Percentiles rank a stretch among this genome's conserved stretches.
phyloP scores from a whole-genome alignment of 2,888 invertebrate genomes.

The Lochmaea crataegi region DNA sequence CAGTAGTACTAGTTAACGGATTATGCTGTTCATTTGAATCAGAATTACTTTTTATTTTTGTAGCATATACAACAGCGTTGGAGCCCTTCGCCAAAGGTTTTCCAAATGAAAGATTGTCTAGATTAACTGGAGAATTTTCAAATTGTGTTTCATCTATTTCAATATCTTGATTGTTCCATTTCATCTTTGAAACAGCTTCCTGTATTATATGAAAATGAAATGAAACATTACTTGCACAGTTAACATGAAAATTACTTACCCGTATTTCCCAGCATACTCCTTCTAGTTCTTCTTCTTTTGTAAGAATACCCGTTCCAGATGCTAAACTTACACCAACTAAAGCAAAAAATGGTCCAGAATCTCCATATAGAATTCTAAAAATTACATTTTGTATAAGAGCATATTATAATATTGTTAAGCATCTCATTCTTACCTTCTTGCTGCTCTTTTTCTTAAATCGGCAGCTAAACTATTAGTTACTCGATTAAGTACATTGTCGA shows the following conservation, averaged over 20 bases:
- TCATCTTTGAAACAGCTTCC: slow-evolving; percentile 71
- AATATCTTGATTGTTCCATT: slow-evolving; percentile 67
- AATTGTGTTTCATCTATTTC: slow-evolving; percentile 62
- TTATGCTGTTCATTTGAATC: slow-evolving; percentile 33
- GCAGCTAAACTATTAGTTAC: slow-evolving; percentile 76
- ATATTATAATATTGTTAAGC: no score
- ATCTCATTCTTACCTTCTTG: slow-evolving; percentile 65
- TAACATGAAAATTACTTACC: slow-evolving; percentile 62
- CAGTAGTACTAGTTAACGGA: neutral
- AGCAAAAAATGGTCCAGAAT: slow-evolving; percentile 80
- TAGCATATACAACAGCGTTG: slow-evolving; percentile 83
- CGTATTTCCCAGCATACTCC: slow-evolving; percentile 83
- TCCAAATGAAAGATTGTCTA: slow-evolving; percentile 75
- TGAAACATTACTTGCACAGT: no score
- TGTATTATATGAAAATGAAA: slow-evolving; percentile 53
- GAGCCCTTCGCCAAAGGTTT: slow-evolving; percentile 83
- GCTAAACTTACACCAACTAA: slow-evolving; percentile 79
- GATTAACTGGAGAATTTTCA: slow-evolving; percentile 65
- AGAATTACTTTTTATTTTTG: slow-evolving; percentile 65
- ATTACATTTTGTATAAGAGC: neutral
- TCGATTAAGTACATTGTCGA: slow-evolving; percentile 76
- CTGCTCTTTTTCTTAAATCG: slow-evolving; percentile 72
- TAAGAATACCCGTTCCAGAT: slow-evolving; percentile 78
- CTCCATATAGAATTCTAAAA: slow-evolving; percentile 72
- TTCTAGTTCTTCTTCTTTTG: slow-evolving; percentile 82